Evolutionary conservation across 2,888 invertebrate genomes (phyloP), one percentile per base, ranked within the genome.

Genomic region (Drosophila recens): DNA sequence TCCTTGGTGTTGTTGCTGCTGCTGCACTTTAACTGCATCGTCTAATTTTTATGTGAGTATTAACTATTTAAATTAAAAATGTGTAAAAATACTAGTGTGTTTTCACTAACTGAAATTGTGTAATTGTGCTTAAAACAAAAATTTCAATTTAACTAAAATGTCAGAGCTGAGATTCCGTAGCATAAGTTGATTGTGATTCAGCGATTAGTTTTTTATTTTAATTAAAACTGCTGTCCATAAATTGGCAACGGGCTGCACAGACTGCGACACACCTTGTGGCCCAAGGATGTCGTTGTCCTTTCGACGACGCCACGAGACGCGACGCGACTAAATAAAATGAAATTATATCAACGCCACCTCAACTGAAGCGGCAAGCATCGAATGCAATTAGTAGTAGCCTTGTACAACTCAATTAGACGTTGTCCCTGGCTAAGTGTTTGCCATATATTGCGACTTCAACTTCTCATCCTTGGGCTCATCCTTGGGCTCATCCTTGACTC

Each of bases 401-500:
- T 88, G 90, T 90, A 87, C 89, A 91, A 91, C 90, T 91, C 91
- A 91, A 91, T 91, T 91, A 91, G 90, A 87, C 79, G 72, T 51
- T 71, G 63, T 27, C 48, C 42, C 49, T 30, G 43, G 34, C 76
- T 75, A 78, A 78, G 78, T 80, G 80, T 78, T 78, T 61, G 87
- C 80, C 80, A 76, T 82, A 82, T 79, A 79, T 73, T 49, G 57
- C 59, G 62, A 57, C 42, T 42, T 38, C 59, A 59, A 51, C 42
- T 42, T 30, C 34, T 51, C 52, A 46, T 27, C 27, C 27, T 27
- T 27, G 27, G 65, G 61, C 34, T 51, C 52, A 46, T 27, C 27
- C 27, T 27, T 27, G 27, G 65, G 61, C 75, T 75, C 58, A 68
- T 74, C 65, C 75, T 56, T 46, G 69, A 61, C 40, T 51, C 45